These are phyloP conservation scores for Dolichallabes microphthalmus DNA, from an alignment of 2,113 vertebrate species.

Conservation along the genomic window DNA sequence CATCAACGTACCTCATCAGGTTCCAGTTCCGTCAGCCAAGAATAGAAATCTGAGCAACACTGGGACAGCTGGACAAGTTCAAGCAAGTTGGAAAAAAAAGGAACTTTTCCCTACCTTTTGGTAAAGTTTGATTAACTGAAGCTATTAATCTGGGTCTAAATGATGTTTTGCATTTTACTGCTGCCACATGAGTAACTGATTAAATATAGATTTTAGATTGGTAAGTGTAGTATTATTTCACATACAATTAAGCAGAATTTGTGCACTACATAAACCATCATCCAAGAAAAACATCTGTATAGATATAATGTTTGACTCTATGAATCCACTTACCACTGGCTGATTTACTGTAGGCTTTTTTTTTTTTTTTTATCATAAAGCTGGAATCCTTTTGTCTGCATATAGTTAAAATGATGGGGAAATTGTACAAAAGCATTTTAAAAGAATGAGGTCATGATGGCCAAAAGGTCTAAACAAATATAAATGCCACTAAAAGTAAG, in stretches of 20 bases:
- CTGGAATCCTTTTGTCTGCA: constrained; percentile 9
- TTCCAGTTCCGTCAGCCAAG: neutral
- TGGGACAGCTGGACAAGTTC: neutral
- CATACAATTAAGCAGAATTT: neutral
- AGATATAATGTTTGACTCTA: neutral
- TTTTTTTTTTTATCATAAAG: constrained; percentile 17
- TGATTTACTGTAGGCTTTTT: constrained; percentile 20
- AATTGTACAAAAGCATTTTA: constrained; percentile 16
- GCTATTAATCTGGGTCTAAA: neutral
- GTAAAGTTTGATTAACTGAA: neutral
- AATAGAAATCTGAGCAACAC: neutral
- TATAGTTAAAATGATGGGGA: neutral
- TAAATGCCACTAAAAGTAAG: constrained; percentile 25
- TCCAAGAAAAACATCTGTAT: neutral
- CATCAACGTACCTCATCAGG: neutral
- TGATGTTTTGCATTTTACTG: neutral
- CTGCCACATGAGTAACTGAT: neutral
- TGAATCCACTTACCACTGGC: neutral
- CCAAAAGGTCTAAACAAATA: constrained; percentile 28
- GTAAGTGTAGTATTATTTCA: neutral
- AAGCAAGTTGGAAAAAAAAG: neutral
- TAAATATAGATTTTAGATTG: neutral
- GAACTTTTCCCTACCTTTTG: neutral
- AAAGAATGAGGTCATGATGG: constrained; percentile 30
- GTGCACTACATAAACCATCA: neutral